Percentiles rank a stretch among this genome's conserved stretches.
Conservation (phyloP, 37 sponge, comb jelly and placozoan species). For the Spongia lamella region DNA sequence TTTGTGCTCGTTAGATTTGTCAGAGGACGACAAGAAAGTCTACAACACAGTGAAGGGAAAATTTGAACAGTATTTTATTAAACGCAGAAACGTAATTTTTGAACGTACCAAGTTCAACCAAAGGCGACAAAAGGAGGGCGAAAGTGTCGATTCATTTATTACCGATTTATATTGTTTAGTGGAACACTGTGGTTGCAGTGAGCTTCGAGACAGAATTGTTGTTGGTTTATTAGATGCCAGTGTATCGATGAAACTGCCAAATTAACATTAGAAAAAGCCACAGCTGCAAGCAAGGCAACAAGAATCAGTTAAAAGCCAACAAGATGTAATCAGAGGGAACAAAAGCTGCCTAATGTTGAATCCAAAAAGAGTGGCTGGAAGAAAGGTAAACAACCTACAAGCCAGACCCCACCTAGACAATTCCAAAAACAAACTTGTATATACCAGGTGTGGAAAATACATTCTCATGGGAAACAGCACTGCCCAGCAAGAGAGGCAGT, state of each 20-base stretch:
- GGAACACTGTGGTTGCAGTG: slow-evolving; percentile 7
- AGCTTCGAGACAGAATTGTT: slow-evolving; percentile 17
- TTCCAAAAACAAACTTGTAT: too few relatives aligned
- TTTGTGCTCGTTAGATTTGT: background rate
- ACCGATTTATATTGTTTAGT: slow-evolving; percentile 1
- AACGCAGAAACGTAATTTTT: slow-evolving; percentile 10
- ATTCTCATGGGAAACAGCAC: background rate
- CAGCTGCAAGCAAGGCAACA: background rate
- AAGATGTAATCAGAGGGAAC: background rate
- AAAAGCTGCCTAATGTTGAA: too few relatives aligned
- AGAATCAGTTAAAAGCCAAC: slow-evolving; percentile 1
- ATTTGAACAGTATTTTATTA: slow-evolving; percentile 2
- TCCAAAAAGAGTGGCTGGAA: too few relatives aligned
- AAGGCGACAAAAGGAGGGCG: slow-evolving; percentile 7
- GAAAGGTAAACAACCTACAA: too few relatives aligned
- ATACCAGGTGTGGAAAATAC: too few relatives aligned
- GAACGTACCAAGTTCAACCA: slow-evolving; percentile 15
- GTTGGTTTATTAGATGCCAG: background rate
- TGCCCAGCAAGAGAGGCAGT: slow-evolving; percentile 5
- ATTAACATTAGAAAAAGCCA: slow-evolving; percentile 5
- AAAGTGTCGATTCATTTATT: slow-evolving; percentile 6
- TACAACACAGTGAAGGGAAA: background rate
- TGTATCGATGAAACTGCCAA: background rate
- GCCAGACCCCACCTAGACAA: too few relatives aligned
- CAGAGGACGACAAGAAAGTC: background rate